Evolutionary conservation across 2,888 invertebrate species (phyloP), one percentile per base, ranked within the genome.

Genomic region (Ellobium chinense): DNA sequence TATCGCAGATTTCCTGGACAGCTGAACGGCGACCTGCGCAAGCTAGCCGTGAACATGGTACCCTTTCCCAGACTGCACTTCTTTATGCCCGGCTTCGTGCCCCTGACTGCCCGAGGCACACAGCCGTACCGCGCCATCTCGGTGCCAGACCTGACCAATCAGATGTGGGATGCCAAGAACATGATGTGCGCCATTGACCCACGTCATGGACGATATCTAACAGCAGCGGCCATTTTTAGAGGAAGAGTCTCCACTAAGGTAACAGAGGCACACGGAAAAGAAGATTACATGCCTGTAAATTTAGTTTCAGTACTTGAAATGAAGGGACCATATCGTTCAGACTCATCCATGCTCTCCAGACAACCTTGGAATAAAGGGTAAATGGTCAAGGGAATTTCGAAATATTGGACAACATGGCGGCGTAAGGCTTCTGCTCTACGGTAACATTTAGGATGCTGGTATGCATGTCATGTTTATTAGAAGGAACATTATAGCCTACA

Each of bases 101-200:
- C 80, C 18, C 63, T 80, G 21, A 80, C 75, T 21, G 46, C 80
- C 14, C 68, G 80, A 2, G 75, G 80, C 4, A 62, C 29, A 63
- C 75, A 75, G 36, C 54, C 80, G 14, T 76, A 80, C 63, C 54
- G 74, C 31, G 69, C 82, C n/a, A 12, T 73, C 34, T 69, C 78
- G 2, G 82, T 82, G n/a, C 58, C 82, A 9, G 82, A 82, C 2
- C 68, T 82, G 58, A 82, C 73, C 36, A 60, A 70, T 3, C 82
- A 82, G 78, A 82, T 82, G 78, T 82, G 75, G 72, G 77, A 78
- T 34, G 78, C 82, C 24, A 82, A 75, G 14, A 82, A 82, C 68
- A 82, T 82, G 82, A 82, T 82, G 82, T 76, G 76, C 56, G 82
- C 82, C 24, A 31, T 27, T 7, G 82, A 82, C 39, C 82, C 82